Conservation (phyloP, 1,140 invertebrate genomes). For the Leptonema lineaticorne region DNA sequence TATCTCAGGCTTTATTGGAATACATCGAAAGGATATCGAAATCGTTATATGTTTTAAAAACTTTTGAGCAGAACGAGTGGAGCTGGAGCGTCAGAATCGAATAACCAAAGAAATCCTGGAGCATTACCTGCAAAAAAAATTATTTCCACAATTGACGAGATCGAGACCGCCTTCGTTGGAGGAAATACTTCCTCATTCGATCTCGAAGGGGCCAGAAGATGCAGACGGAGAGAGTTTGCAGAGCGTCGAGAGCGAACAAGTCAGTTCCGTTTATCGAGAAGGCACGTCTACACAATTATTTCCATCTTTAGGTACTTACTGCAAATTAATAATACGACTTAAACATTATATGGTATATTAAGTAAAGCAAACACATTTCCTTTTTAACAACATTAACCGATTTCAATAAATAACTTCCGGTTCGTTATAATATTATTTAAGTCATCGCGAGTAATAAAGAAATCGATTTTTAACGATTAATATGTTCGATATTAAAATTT, state of each 20-base stretch:
- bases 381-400: too few species aligned
- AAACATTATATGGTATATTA: too few species aligned
- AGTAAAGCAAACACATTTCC: too few species aligned
- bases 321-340: too few species aligned
- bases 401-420: too few species aligned
- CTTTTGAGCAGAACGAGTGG: conserved; percentile 55
- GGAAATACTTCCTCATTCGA: conserved; percentile 59
- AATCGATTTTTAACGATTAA: too few species aligned
- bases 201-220: conserved; percentile 28
- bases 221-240: conserved; percentile 54
- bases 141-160: conserved; percentile 56
- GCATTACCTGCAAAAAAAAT: conserved; percentile 65
- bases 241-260: conserved; percentile 66
- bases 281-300: conserved; percentile 41
- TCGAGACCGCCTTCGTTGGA: conserved; percentile 59
- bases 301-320: conserved; percentile 4
- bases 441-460: too few species aligned
- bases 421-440: too few species aligned
- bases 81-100: conserved; percentile 67
- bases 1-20: too few species aligned
- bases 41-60: too few species aligned
- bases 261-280: conserved; percentile 52
- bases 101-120: conserved; percentile 71
- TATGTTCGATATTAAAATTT: too few species aligned
- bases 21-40: not conserved